Evolutionary conservation across 2,797 vertebrate genomes (phyloP), one percentile per base, ranked within the genome.

Genomic region (Apogon hyalosoma): DNA sequence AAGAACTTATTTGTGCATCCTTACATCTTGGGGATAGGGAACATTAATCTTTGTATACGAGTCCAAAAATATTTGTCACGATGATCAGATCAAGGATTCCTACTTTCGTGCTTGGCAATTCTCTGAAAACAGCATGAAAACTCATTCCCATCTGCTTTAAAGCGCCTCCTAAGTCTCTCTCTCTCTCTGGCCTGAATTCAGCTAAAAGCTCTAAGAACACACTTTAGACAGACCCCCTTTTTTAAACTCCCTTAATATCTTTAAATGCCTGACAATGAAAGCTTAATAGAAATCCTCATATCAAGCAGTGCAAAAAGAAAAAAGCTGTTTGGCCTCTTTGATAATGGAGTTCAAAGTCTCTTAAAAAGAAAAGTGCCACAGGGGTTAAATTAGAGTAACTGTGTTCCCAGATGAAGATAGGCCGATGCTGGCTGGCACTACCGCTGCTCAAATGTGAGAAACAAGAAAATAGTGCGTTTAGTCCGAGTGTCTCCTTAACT

Each of bases 81-180:
- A 39, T 63, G 58, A 61, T 64, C 52, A 68, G 75, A 73, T 80
- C 40, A 54, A 69, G 45, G 46, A 62, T 70, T 24, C 42, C 66
- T 46, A 11, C 64, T 49, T 77, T 61, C 24, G 51, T 52, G 61
- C 55, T 54, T 47, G 42, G 55, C 46, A 70, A 58, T 67, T 77
- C 67, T 70, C 45, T 69, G 66, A 56, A 86, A 79, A 80, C 51
- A 64, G 65, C 71, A 78, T 45, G 69, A 46, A 77, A 85, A 74
- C 54, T 70, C 73, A 67, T 79, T 69, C 16, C 41, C 15, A 59
- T 85, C 67, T 53, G 64, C 47, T 78, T 62, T 69, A 84, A 82
- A 76, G 75, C 69, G 82, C 55, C 58, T 62, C 55, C 42, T 74
- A 75, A 79, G 53, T 83, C 80, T 79, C 56, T 73, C n/a, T 57